Conservation (phyloP, 2,113 vertebrate species). For the Pyrgilauda ruficollis region DNA sequence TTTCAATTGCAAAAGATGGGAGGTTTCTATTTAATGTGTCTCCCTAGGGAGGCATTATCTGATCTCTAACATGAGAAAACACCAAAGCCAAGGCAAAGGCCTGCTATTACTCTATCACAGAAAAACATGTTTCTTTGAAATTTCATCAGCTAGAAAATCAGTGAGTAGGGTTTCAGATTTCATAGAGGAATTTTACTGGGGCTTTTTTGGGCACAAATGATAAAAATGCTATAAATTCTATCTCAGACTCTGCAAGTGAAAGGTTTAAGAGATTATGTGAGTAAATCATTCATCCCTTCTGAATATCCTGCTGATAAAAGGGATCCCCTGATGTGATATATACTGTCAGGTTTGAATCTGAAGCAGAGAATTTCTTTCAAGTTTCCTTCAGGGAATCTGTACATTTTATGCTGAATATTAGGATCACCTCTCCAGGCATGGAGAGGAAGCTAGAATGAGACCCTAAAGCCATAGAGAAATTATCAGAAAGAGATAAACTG, state of each 20-base stretch:
- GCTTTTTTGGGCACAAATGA: conserved; percentile 20
- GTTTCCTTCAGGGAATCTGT: conserved; percentile 53
- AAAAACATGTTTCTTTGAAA: conserved; percentile 57
- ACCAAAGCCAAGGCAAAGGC: conserved; percentile 7
- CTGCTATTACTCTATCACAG: conserved; percentile 11
- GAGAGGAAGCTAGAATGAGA: conserved; percentile 27
- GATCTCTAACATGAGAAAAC: conserved; percentile 57
- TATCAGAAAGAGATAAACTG: conserved; percentile 61
- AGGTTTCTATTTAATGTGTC: background rate
- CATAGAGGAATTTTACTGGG: conserved; percentile 53
- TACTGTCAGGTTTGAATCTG: conserved; percentile 68
- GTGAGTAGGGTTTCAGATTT: conserved; percentile 50
- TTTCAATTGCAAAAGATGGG: conserved; percentile 17
- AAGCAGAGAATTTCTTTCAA: conserved; percentile 53
- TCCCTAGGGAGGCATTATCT: conserved; percentile 17
- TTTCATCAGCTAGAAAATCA: conserved; percentile 66
- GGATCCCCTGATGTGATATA: conserved; percentile 47
- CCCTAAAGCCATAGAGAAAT: conserved; percentile 52
- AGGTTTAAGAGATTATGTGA: conserved; percentile 66
- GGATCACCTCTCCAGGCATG: conserved; percentile 28
- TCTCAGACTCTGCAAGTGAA: conserved; percentile 42
- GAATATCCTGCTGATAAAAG: conserved; percentile 67
- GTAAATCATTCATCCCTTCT: conserved; percentile 68
- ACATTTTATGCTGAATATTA: conserved; percentile 46
- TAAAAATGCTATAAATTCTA: conserved; percentile 67